Evolutionary conservation across 1,140 invertebrate genomes (phyloP).

Genomic region (Neodiprion lecontei): DNA sequence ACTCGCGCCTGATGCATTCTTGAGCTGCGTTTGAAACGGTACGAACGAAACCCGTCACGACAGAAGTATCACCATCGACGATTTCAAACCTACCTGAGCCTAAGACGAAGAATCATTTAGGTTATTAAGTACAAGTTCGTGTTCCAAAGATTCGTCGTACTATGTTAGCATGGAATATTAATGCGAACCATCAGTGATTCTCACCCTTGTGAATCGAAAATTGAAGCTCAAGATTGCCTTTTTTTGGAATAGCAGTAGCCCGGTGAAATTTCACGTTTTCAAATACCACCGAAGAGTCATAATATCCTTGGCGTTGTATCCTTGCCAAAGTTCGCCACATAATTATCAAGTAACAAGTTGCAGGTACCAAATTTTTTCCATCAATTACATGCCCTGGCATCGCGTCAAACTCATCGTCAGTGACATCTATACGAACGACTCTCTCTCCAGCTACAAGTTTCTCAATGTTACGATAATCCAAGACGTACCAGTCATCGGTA

Average conservation of each 20-base stretch:
- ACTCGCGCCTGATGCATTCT: conserved; percentile 36
- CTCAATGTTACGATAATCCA: conserved; percentile 29
- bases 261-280: conserved; percentile 85
- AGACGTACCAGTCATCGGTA: conserved; percentile 53
- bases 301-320: conserved; percentile 58
- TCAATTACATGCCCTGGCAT: conserved; percentile 88
- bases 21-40: conserved; percentile 56
- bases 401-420: conserved; percentile 76
- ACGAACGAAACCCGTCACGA: conserved; percentile 78
- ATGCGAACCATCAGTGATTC: neutral
- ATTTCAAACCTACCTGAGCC: conserved; percentile 63
- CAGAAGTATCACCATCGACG: conserved; percentile 75
- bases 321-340: conserved; percentile 90
- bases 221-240: conserved; percentile 74
- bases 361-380: conserved; percentile 85
- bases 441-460: conserved; percentile 70
- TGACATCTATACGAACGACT: conserved; percentile 66
- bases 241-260: conserved; percentile 80
- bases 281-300: conserved; percentile 81
- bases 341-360: conserved; percentile 84
- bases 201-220: conserved; percentile 84
- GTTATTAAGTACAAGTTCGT: neutral
- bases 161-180: neutral
- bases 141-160: neutral
- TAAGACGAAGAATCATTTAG: conserved; percentile 20